Evolutionary conservation across 2,888 invertebrate species (phyloP), one percentile per base, ranked within the genome.

Genomic region (Macrophya annulata): DNA sequence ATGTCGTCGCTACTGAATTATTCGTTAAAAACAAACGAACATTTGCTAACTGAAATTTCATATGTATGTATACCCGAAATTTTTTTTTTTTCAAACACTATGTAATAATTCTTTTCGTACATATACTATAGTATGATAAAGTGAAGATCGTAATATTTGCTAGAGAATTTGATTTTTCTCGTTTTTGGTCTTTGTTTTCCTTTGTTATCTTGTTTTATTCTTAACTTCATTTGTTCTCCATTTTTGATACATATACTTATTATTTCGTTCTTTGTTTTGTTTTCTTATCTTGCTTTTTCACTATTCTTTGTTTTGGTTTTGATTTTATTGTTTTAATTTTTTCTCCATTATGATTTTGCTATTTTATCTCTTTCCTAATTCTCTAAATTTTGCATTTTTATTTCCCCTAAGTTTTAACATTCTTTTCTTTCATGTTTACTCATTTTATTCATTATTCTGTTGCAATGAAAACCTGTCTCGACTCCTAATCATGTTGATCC

Each of bases 21-120:
- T 74, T 74, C 43, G 43, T 74, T 25, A 15, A 74, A 74, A 48
- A 74, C 45, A 74, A 74, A 21, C 31, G 21, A 74, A 43, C 45
- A 45, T 43, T 21, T 74, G 74, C 45, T 10, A 74, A 25, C 74
- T 45, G 21, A 45, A n/a, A 48, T 45, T 68, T 17, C 17, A 68
- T 6, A 8, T 12, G n/a, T n/a, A 62, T 68, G 8, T 68, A 68
- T 37, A 37, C 40, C 8, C 2, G 21, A 8, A 17, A 2, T 5
- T 10, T 48, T 21, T 43, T 21, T 5, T 10, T 48, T 21, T 43
- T 21, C 8, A 12, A 40, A 72, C 6, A n/a, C 72, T 51, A 40
- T 17, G 10, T 10, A n/a, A n/a, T 21, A 68, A 21, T 12, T 68
- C 37, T 37, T 4, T 65, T 0, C 25, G 25, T 62, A 25, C 12